These are phyloP conservation scores for Nycteola revayana DNA, from an alignment of 2,888 invertebrate species.

Conservation along the genomic window DNA sequence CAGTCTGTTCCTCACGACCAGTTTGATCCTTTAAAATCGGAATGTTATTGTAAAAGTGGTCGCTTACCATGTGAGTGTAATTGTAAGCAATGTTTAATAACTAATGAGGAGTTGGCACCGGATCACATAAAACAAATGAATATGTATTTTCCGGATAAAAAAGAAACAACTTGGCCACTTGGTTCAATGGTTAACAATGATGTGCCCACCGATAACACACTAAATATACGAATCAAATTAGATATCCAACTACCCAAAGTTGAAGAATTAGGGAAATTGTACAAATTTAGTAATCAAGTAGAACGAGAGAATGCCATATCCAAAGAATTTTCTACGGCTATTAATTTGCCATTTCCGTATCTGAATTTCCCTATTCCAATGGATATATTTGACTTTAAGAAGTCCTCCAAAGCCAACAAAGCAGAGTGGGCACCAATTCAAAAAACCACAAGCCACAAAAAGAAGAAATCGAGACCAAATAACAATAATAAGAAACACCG, in stretches of 20 bases:
- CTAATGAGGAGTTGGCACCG: constrained; percentile 27
- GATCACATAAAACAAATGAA: constrained; percentile 28
- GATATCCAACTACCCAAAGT: constrained; percentile 63
- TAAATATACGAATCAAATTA: constrained; percentile 65
- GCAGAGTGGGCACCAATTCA: constrained; percentile 46
- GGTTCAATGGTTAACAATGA: constrained; percentile 23
- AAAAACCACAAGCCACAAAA: constrained; percentile 65
- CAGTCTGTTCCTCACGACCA: constrained; percentile 29
- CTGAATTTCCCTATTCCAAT: constrained; percentile 58
- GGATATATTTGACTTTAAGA: constrained; percentile 51
- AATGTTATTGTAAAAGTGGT: constrained; percentile 56
- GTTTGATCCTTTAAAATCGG: constrained; percentile 39
- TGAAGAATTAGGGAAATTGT: constrained; percentile 37
- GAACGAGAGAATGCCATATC: constrained; percentile 39
- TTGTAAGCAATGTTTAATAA: constrained; percentile 57
- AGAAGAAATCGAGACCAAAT: constrained; percentile 55
- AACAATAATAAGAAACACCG: constrained; percentile 60
- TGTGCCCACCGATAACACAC: constrained; percentile 38
- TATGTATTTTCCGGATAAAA: constrained; percentile 20
- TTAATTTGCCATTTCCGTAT: constrained; percentile 54
- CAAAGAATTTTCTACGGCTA: constrained; percentile 43
- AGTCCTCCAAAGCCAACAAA: constrained; percentile 33
- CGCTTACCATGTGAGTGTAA: constrained; percentile 55
- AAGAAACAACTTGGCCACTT: constrained; percentile 11
- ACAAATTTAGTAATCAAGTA: constrained; percentile 30